Percentiles rank a stretch among this genome's conserved stretches.
phyloP scores from a whole-genome alignment of 2,113 vertebrate genomes.

The Pseudopodoces humilis region DNA sequence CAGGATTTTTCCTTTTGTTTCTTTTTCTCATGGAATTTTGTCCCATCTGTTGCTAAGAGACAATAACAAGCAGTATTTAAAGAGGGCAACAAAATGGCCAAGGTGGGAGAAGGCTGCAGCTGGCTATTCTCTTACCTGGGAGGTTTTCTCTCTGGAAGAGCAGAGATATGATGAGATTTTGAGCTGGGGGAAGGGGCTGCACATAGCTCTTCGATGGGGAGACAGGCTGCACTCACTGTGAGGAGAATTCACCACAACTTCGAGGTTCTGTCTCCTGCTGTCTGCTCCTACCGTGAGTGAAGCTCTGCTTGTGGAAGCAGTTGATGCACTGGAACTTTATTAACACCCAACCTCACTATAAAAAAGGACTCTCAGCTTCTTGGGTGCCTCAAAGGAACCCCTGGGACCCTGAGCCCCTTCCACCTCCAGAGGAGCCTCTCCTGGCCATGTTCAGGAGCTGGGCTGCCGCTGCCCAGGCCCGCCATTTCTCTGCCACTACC shows the following conservation, averaged over 20 bases:
- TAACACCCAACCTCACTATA: background rate
- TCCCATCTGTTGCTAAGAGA: background rate
- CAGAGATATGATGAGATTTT: background rate
- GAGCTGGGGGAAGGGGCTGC: background rate
- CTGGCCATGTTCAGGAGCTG: fast-evolving
- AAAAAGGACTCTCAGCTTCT: background rate
- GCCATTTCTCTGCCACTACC: background rate
- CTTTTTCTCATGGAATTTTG: background rate
- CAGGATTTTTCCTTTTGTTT: background rate
- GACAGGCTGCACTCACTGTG: fast-evolving
- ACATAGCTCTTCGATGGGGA: fast-evolving
- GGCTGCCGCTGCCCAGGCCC: background rate
- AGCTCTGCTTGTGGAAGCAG: background rate
- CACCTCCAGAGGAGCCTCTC: fast-evolving
- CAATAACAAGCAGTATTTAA: background rate
- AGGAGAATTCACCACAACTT: background rate
- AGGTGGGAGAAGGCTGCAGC: background rate
- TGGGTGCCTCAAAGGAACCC: background rate
- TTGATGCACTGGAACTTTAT: background rate
- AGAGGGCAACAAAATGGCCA: background rate
- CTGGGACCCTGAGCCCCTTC: too few relatives aligned
- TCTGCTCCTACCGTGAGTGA: background rate
- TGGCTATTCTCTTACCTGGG: background rate
- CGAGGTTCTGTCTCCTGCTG: fast-evolving
- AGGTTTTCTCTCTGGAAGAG: background rate